Evolutionary conservation across 2,888 invertebrate genomes (phyloP).

Genomic region (Meta bourneti): DNA sequence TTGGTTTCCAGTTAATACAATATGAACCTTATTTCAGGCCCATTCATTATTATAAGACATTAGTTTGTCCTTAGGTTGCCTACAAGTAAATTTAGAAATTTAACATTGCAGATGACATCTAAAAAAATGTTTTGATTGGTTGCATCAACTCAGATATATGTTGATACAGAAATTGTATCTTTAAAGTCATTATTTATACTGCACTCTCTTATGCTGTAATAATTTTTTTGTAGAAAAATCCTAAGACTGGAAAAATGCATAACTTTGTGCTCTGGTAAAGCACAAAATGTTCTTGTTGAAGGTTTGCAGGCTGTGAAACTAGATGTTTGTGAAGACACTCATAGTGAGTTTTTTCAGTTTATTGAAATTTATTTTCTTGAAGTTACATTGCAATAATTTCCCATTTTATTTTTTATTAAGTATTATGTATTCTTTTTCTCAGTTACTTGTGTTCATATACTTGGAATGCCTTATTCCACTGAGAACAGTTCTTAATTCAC

Average conservation of each 20-base stretch:
- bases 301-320: slow-evolving; percentile 26
- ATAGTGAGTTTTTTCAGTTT: not conserved
- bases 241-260: slow-evolving; percentile 24
- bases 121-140: not conserved
- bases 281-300: not conserved
- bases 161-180: not conserved
- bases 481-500: no score
- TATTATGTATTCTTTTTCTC: not conserved
- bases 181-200: not conserved
- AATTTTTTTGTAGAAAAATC: slow-evolving; percentile 20
- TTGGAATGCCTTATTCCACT: no score
- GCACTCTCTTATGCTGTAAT: not conserved
- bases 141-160: not conserved
- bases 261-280: not conserved
- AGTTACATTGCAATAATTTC: not conserved
- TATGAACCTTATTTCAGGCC: no score
- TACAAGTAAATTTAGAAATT: not conserved
- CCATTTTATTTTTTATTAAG: no score
- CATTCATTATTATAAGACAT: no score
- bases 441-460: no score
- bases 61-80: not conserved
- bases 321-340: slow-evolving; percentile 5
- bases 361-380: not conserved
- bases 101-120: not conserved
- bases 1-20: no score